Evolutionary conservation across 2,113 vertebrate species (phyloP), one percentile per base, ranked within the genome.

Genomic region (Lepisosteus oculatus): DNA sequence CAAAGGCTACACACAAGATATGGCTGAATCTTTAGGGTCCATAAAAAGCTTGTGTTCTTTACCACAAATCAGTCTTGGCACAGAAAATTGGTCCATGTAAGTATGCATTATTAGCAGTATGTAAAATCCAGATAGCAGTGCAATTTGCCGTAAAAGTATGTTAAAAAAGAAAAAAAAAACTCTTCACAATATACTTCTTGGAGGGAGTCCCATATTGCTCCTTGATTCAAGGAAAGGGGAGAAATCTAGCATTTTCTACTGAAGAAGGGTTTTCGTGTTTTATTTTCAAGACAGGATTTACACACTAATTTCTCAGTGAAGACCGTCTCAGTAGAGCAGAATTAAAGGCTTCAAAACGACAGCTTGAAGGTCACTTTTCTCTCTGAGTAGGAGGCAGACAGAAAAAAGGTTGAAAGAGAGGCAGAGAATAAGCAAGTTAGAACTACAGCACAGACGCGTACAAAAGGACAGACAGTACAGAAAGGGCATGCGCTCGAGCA

Each of bases 191-290:
- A 76, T 81, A 84, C 85, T 89, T 91, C 90, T 87, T 87, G 85
- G 90, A 90, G 75, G 88, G 86, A 92, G 86, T 92, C 92, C 90
- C 80, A 90, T 87, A 85, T 86, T 87, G 90, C 91, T 98, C 96
- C 96, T 98, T 98, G 96, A 99, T 98, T 99, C 96, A 99, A 99
- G 97, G 97, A 97, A 96, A 91, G 88, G 86, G 90, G 92, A 86
- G 93, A 88, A 83, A 86, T 87, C 90, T 91, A 90, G 80, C 90
- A 87, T 91, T 91, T 81, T 89, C 88, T 92, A 93, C 78, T 90
- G 90, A 89, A 51, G 9, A 51, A 51, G 47, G 47, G 47, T 51
- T 51, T 78, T 83, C 77, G 77, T 87, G 87, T 83, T 89, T 85
- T 85, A 55, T n/a, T 14, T 63, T 51, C 14, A 65, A 43, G 66